Percentiles rank a stretch among this genome's conserved stretches.
Evolutionary conservation across 2,113 vertebrate genomes (phyloP).

Genomic region (Tichodroma muraria): DNA sequence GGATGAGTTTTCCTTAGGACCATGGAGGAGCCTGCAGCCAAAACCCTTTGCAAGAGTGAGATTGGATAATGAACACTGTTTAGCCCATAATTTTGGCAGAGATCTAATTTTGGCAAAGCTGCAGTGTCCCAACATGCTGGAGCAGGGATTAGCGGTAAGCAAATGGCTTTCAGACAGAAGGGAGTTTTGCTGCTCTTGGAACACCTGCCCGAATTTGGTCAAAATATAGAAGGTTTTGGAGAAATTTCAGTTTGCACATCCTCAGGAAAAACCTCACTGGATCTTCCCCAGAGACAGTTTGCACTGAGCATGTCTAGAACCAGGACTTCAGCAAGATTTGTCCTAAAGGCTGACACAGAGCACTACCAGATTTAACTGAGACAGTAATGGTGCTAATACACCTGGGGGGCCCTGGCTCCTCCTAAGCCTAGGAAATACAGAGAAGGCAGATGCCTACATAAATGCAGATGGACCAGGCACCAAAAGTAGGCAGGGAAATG

Average conservation of each 20-base stretch:
- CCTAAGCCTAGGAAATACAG: background rate
- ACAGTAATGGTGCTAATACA: background rate
- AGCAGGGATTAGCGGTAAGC: background rate
- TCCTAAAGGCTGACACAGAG: background rate
- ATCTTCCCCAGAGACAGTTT: background rate
- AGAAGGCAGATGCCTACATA: background rate
- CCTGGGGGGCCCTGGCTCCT: background rate
- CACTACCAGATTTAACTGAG: background rate
- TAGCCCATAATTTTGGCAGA: conserved; percentile 1
- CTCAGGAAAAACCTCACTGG: background rate
- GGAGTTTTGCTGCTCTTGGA: background rate
- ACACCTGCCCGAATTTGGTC: conserved; percentile 1
- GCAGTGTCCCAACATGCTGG: background rate
- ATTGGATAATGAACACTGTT: background rate
- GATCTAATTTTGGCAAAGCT: background rate
- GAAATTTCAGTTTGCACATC: background rate
- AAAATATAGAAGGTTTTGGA: background rate
- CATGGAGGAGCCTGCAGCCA: background rate
- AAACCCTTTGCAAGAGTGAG: background rate
- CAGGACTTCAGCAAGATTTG: background rate
- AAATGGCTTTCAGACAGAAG: background rate
- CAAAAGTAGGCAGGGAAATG: background rate
- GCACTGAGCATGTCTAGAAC: background rate
- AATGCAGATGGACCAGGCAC: background rate
- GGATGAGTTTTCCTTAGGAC: background rate